Base-by-base conservation (phyloP, 2,113 vertebrate species). In the Arvicanthis niloticus region DNA sequence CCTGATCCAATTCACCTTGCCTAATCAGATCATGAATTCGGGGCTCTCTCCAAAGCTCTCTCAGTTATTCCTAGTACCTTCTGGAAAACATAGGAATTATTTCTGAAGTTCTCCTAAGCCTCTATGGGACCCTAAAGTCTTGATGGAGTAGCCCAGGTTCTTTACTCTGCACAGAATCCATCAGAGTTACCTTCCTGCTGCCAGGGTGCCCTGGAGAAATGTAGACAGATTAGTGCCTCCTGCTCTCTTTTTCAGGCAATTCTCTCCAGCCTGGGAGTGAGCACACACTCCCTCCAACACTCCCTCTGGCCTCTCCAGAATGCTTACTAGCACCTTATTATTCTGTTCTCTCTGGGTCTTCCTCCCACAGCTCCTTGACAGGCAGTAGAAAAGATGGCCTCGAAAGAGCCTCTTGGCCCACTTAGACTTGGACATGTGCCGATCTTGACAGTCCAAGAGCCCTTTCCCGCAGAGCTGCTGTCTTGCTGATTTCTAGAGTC, bases 401-500 rank as follows among this genome's bases (percentile, higher is more conserved):
- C 45, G 1, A 10, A 13, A 48, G 40, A 82, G 7, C 73, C 31
- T 80, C 85, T 70, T 87, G 84, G 56, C 89, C 77, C 85, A 12
- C n/a, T 80, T 75, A 88, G 78, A 81, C 29, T 34, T 45, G 10
- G 42, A 26, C 12, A 17, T 91, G 51, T 37, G 17, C 65, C 24
- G 6, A 77, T 92, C 75, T 92, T 53, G 91, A 86, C 58, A 65
- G 24, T 51, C 31, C 70, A 51, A 58, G 65, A 76, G 11, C 45
- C 56, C 68, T 89, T 89, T 53, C n/a, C 80, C 80, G 80, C 70
- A 85, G 45, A 92, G 45, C 34, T 58, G 0, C 84, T 88, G 29
- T 88, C 86, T 91, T 37, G 5, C 58, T 56, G 81, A 65, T 91
- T 90, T 94, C 72, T 90, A 70, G 82, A 91, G 56, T 62, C 40